Conservation (phyloP, 2,113 vertebrate genomes). For the Hassar affinis region DNA sequence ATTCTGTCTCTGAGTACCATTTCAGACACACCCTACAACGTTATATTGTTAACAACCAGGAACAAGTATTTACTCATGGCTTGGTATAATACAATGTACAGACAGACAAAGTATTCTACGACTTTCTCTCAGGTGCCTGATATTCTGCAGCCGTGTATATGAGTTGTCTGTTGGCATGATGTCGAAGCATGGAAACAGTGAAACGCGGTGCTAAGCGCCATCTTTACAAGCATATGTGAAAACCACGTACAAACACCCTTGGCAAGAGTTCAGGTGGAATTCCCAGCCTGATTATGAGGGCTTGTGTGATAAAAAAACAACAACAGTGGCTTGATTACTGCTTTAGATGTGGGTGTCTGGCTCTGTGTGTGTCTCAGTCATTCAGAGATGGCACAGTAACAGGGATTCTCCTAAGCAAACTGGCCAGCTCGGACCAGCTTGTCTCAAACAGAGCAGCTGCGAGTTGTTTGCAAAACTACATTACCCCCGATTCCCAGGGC, state of each 20-base stretch:
- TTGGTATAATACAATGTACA: background rate
- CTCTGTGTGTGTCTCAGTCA: background rate
- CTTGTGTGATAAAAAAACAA: background rate
- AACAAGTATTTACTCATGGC: background rate
- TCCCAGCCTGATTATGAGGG: constrained; percentile 5
- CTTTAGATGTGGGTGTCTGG: constrained; percentile 8
- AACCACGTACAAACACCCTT: constrained; percentile 34
- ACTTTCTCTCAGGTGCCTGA: constrained; percentile 30
- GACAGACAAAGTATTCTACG: constrained; percentile 11
- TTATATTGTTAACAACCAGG: background rate
- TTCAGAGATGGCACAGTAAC: background rate
- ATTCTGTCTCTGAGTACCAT: background rate
- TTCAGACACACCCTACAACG: too few relatives aligned
- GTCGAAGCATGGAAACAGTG: constrained; percentile 62
- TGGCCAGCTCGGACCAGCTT: constrained; percentile 1
- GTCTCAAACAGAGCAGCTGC: constrained; percentile 22
- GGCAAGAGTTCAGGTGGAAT: constrained; percentile 4
- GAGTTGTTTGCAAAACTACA: constrained; percentile 35
- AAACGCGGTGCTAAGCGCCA: constrained; percentile 51
- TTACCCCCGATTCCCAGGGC: constrained; percentile 39
- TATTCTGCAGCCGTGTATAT: too few relatives aligned
- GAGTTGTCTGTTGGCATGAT: constrained; percentile 65
- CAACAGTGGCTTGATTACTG: background rate
- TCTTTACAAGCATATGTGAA: constrained; percentile 12
- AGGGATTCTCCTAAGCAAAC: constrained; percentile 16